Percentiles rank a stretch among this genome's conserved stretches.
Conservation (phyloP, 1,140 invertebrate species). For the Pinna nobilis region DNA sequence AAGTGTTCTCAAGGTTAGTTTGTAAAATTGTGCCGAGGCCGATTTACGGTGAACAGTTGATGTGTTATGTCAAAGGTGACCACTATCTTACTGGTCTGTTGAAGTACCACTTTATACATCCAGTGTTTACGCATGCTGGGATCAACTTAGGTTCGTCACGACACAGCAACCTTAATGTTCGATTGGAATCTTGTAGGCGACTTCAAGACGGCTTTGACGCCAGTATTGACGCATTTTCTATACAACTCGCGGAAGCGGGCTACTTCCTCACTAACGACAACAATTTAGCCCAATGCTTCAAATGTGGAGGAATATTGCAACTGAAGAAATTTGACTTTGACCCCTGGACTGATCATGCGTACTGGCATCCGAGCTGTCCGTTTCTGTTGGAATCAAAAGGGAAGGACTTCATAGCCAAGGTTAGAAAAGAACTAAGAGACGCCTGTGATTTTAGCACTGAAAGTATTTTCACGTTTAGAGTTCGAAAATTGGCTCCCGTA, state of each 20-base stretch:
- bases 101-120: conserved; percentile 29
- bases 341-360: conserved; percentile 24
- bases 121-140: conserved; percentile 22
- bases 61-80: conserved; percentile 36
- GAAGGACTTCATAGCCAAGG: conserved; percentile 26
- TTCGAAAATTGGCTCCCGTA: conserved; percentile 24
- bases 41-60: conserved; percentile 23
- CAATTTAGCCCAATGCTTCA: conserved; percentile 33
- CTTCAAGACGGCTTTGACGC: conserved; percentile 26
- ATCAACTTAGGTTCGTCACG: neutral
- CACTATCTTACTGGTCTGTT: conserved; percentile 22
- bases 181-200: conserved; percentile 30
- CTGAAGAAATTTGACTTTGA: conserved; percentile 36
- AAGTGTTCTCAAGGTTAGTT: conserved; percentile 23
- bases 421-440: conserved; percentile 23
- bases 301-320: conserved; percentile 28
- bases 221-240: conserved; percentile 31
- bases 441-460: conserved; percentile 6
- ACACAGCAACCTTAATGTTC: neutral
- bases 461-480: conserved; percentile 30
- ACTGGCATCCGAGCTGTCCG: conserved; percentile 35
- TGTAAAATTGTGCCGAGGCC: conserved; percentile 27
- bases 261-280: conserved; percentile 26
- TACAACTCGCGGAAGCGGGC: conserved; percentile 27
- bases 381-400: conserved; percentile 16